A percentile compares a stretch with the other conserved stretches of the same genome.
phyloP scores from a whole-genome alignment of 2,888 invertebrate species.

The Danaus chrysippus region DNA sequence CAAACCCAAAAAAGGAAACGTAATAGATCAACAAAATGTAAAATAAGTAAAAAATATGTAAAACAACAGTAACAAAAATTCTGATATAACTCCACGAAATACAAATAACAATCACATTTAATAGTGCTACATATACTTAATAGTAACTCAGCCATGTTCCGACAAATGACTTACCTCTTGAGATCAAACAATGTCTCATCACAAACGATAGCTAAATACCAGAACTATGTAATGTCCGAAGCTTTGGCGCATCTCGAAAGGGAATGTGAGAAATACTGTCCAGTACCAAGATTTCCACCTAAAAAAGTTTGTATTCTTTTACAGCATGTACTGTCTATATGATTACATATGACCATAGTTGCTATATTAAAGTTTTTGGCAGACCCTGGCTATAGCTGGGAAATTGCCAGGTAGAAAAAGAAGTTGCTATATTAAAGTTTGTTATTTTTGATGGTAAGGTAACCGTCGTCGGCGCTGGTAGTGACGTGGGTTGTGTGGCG shows the following conservation, averaged over 20 bases:
- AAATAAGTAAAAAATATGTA: too few species aligned
- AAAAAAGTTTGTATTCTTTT: conserved; percentile 51
- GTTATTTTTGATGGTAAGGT: conserved; percentile 44
- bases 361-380: not conserved
- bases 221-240: conserved; percentile 57
- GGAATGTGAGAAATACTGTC: conserved; percentile 54
- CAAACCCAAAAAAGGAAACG: too few species aligned
- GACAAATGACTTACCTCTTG: conserved; percentile 32
- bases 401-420: too few species aligned
- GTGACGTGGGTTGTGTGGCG: conserved; percentile 59
- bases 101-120: too few species aligned
- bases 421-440: not conserved
- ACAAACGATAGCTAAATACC: conserved; percentile 37
- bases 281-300: conserved; percentile 50
- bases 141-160: conserved; percentile 20
- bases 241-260: conserved; percentile 51
- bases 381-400: too few species aligned
- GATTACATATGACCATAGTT: not conserved
- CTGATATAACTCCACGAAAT: too few species aligned
- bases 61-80: too few species aligned
- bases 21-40: too few species aligned
- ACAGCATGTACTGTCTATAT: not conserved
- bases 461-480: conserved; percentile 63
- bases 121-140: too few species aligned
- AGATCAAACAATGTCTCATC: conserved; percentile 16